phyloP scores from a whole-genome alignment of 2,888 invertebrate genomes.

The Catocala sponsa region DNA sequence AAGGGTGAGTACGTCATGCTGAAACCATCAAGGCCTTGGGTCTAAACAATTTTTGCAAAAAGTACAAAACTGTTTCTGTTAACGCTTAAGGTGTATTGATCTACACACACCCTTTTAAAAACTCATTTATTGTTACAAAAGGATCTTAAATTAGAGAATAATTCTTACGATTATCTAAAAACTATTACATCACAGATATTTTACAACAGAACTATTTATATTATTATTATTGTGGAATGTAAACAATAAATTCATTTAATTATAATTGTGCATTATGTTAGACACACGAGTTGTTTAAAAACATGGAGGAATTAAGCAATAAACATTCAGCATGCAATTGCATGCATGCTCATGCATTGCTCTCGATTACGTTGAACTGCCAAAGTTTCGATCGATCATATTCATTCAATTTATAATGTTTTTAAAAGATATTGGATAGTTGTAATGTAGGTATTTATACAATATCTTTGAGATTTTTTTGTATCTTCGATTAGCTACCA shows the following conservation, averaged over 20 bases:
- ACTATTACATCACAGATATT: constrained; percentile 76
- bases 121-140: constrained; percentile 16
- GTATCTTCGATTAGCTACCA: too few relatives aligned
- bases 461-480: too few relatives aligned
- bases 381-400: too few relatives aligned
- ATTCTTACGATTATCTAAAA: constrained; percentile 48
- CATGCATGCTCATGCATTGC: too few relatives aligned
- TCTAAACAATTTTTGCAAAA: constrained; percentile 14
- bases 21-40: too few relatives aligned
- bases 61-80: constrained; percentile 2
- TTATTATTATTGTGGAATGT: constrained; percentile 48
- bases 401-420: too few relatives aligned
- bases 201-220: constrained; percentile 63
- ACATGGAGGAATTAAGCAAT: too few relatives aligned
- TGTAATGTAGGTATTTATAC: too few relatives aligned
- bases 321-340: background rate
- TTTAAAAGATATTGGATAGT: too few relatives aligned
- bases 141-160: constrained; percentile 30
- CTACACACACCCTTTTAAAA: constrained; percentile 12
- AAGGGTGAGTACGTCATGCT: too few relatives aligned
- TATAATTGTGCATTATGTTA: constrained; percentile 1
- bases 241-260: constrained; percentile 10
- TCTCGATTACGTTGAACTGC: too few relatives aligned
- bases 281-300: too few relatives aligned
- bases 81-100: constrained; percentile 28